Evolutionary conservation across 2,888 invertebrate species (phyloP), one percentile per base, ranked within the genome.

Genomic region (Lepidocyrtinus sp.): DNA sequence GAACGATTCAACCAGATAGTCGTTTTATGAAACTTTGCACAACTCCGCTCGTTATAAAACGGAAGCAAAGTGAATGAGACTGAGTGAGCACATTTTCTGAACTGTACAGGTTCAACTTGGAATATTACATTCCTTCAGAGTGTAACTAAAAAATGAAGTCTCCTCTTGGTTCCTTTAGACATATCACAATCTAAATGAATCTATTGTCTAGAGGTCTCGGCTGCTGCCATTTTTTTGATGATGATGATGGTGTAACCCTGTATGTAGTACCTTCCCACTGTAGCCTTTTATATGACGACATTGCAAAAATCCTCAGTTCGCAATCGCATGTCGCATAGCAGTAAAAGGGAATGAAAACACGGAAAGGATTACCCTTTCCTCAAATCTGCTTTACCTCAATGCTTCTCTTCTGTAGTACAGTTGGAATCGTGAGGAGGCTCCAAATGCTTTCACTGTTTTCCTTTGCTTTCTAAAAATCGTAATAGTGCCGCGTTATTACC

Each of bases 241-340:
- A n/a, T n/a, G n/a, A n/a, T n/a, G n/a, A n/a, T 50, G 50, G 50
- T 17, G 17, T 7, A 50, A 50, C 50, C 50, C 50, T 50, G 12
- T 50, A n/a, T n/a, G n/a, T n/a, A n/a, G n/a, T n/a, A 50, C 50
- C 50, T 50, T 50, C 50, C 12, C 50, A 50, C 50, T 50, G 50
- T 50, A 62, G 62, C 62, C 61, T 62, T n/a, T 74, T 27, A 65
- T 73, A 73, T 80, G 79, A 80, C 79, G 79, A 80, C 79, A 80
- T 80, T 74, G 79, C 64, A 68, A 80, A 50, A 81, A 75, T 75
- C 75, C 71, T 68, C 71, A 81, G 81, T 81, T 81, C 81, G 81
- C 81, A 81, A 81, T 81, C 81, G 81, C 81, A 81, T 81, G 81
- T 81, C 81, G 81, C 81, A 81, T 76, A 81, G 81, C 81, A 81